Conservation (phyloP, 2,113 vertebrate species). For the Mus pahari region DNA sequence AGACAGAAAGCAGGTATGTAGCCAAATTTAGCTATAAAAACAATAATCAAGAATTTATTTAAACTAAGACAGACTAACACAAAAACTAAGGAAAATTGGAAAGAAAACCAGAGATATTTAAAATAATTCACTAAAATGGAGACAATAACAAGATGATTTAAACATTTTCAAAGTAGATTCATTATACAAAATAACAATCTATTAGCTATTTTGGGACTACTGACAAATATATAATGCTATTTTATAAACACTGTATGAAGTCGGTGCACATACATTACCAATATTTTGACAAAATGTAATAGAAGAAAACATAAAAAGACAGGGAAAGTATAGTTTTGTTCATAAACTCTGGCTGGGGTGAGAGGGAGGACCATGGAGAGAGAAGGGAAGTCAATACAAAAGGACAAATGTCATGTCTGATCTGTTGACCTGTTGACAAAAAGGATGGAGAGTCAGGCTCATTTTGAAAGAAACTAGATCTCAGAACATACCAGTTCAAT, state of each 20-base stretch:
- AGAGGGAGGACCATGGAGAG: not conserved
- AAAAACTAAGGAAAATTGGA: not conserved
- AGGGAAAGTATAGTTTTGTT: not conserved
- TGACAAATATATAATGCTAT: not conserved
- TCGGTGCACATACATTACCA: not conserved
- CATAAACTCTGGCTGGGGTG: not conserved
- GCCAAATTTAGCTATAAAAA: not conserved
- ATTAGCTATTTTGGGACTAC: not conserved
- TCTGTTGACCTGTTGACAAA: not conserved
- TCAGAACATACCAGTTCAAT: not conserved
- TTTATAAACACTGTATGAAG: not conserved
- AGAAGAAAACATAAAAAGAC: not conserved
- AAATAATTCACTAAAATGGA: constrained; percentile 25
- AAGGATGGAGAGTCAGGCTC: not conserved
- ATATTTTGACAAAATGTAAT: not conserved
- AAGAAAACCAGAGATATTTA: not conserved
- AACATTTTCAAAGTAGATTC: constrained; percentile 11
- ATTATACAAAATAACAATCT: constrained; percentile 32
- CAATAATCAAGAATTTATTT: constrained; percentile 9
- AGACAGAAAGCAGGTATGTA: not conserved
- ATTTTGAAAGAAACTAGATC: not conserved
- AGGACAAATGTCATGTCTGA: not conserved
- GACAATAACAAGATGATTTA: not conserved
- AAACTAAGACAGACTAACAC: constrained; percentile 5
- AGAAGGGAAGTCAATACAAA: not conserved